Evolutionary conservation across 2,888 invertebrate genomes (phyloP).

Genomic region (Caenorhabditis virilis): DNA sequence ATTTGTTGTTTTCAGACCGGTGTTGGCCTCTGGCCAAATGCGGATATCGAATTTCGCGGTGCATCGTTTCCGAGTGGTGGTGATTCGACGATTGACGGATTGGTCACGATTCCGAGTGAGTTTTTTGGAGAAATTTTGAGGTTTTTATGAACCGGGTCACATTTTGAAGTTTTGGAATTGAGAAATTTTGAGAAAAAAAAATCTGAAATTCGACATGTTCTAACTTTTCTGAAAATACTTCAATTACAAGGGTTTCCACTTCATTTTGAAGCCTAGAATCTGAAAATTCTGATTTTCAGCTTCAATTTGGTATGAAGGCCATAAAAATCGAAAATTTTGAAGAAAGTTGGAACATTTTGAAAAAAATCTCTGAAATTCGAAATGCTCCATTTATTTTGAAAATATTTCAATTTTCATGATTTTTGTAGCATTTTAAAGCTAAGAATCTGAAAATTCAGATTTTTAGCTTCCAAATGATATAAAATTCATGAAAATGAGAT

Average conservation of each 20-base stretch:
- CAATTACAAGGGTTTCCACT: too few relatives aligned
- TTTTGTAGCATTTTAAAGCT: too few relatives aligned
- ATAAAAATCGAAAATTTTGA: too few relatives aligned
- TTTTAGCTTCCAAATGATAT: too few relatives aligned
- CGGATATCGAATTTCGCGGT: constrained; percentile 65
- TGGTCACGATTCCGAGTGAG: constrained; percentile 64
- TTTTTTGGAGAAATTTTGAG: neutral
- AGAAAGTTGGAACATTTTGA: too few relatives aligned
- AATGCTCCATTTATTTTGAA: neutral
- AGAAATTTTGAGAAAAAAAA: neutral
- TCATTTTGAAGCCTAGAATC: too few relatives aligned
- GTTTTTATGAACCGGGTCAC: neutral
- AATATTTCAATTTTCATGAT: too few relatives aligned
- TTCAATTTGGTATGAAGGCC: too few relatives aligned
- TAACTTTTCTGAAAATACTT: too few relatives aligned
- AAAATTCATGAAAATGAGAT: too few relatives aligned
- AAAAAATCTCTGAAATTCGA: neutral
- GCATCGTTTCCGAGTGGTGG: constrained; percentile 66
- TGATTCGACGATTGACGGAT: constrained; percentile 68
- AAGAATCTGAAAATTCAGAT: too few relatives aligned
- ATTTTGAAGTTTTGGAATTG: neutral
- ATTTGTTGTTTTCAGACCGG: constrained; percentile 61
- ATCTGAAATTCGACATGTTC: neutral
- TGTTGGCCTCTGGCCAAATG: constrained; percentile 60
- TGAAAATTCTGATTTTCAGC: too few relatives aligned